Evolutionary conservation across 2,888 invertebrate species (phyloP).

Genomic region (Oligia strigilis): DNA sequence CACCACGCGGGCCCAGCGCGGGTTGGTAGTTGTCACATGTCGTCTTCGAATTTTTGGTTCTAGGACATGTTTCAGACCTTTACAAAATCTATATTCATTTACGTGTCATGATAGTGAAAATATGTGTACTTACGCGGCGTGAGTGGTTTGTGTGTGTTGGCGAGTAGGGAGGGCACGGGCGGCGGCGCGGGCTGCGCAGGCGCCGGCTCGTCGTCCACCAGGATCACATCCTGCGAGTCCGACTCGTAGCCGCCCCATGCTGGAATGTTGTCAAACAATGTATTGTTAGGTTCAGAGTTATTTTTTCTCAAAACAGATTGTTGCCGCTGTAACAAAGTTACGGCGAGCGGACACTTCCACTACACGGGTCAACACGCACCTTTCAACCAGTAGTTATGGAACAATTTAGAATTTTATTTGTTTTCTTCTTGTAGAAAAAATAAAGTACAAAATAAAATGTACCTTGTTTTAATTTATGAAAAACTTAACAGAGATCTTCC

Average conservation of each 20-base stretch:
- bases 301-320: neutral
- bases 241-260: conserved; percentile 89
- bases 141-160: conserved; percentile 58
- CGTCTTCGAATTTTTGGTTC: too few species aligned
- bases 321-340: neutral
- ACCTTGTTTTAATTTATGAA: neutral
- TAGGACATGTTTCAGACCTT: too few species aligned
- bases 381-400: neutral
- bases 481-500: neutral
- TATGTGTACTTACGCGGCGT: conserved; percentile 79
- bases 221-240: conserved; percentile 88
- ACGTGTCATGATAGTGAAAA: too few species aligned
- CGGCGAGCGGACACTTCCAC: too few species aligned
- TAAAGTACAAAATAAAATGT: neutral
- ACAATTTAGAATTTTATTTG: neutral
- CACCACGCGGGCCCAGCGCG: too few species aligned
- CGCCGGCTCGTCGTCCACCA: conserved; percentile 87
- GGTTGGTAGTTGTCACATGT: too few species aligned
- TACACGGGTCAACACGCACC: neutral
- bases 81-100: too few species aligned
- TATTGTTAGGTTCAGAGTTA: neutral
- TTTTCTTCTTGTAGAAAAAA: neutral
- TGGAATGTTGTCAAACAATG: conserved; percentile 63
- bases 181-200: conserved; percentile 62
- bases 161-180: conserved; percentile 55